These are phyloP conservation scores for Nasua narica DNA, from an alignment of 2,797 vertebrate species.

Conservation along the genomic window DNA sequence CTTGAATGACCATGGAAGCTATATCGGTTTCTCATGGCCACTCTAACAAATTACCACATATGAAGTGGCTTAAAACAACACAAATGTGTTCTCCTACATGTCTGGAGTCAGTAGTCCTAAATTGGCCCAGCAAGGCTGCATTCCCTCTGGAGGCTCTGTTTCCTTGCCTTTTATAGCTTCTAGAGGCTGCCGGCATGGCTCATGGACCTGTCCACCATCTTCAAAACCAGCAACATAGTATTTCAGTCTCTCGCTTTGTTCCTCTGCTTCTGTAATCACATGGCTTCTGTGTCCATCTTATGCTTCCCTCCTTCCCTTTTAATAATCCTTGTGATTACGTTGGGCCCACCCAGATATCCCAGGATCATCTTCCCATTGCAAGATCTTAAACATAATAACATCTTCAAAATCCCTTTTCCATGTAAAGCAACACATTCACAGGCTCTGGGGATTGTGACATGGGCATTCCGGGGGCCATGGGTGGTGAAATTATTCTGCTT, in stretches of 20 bases:
- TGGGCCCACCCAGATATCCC: background rate
- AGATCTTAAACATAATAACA: background rate
- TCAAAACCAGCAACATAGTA: background rate
- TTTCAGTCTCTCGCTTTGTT: background rate
- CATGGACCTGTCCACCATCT: background rate
- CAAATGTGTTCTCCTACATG: background rate
- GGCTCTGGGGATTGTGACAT: background rate
- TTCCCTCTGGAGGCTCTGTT: background rate
- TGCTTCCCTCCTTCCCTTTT: background rate
- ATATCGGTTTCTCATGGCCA: background rate
- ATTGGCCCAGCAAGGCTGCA: background rate
- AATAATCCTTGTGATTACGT: background rate
- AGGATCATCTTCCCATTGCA: background rate
- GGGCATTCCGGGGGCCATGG: rapidly evolving
- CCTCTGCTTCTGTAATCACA: background rate
- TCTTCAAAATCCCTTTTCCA: background rate
- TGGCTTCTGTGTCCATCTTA: background rate
- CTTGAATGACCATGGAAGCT: background rate
- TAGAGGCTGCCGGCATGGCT: background rate
- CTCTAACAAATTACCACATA: background rate
- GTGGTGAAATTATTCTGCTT: background rate
- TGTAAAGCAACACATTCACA: background rate
- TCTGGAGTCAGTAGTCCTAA: background rate
- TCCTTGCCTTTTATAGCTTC: background rate
- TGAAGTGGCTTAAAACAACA: background rate